Percentiles rank a stretch among this genome's conserved stretches.
phyloP scores from a whole-genome alignment of 37 sponge, comb jelly and placozoan species.

The Cliona cf. orientalis region DNA sequence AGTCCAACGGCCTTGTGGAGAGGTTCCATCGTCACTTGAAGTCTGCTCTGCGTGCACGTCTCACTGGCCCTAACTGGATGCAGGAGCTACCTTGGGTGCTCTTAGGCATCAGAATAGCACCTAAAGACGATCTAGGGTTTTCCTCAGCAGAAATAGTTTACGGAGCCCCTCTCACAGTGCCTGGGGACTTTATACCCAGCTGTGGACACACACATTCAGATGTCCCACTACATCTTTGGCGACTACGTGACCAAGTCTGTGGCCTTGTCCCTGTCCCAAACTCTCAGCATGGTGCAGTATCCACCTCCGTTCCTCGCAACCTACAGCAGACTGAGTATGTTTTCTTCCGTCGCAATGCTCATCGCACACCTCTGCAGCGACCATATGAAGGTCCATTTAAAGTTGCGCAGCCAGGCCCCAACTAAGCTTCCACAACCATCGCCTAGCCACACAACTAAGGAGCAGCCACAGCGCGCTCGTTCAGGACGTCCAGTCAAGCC shows the following conservation, averaged over 20 bases:
- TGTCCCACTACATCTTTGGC: constrained; percentile 1
- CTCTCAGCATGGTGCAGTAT: constrained; percentile 1
- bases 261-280: constrained; percentile 13
- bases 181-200: constrained; percentile 16
- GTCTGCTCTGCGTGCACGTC: constrained; percentile 7
- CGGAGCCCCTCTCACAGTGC: constrained; percentile 26
- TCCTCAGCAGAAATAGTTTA: constrained; percentile 28
- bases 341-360: constrained; percentile 31
- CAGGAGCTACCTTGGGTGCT: constrained; percentile 43
- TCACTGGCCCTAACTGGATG: constrained; percentile 35
- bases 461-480: too few relatives aligned
- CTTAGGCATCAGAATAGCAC: constrained; percentile 29
- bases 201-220: not conserved
- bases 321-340: constrained; percentile 24
- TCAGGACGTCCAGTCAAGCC: too few relatives aligned
- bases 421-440: too few relatives aligned
- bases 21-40: constrained; percentile 45
- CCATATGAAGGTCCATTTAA: constrained; percentile 37
- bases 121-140: constrained; percentile 37
- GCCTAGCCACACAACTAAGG: too few relatives aligned
- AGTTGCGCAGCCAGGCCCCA: too few relatives aligned
- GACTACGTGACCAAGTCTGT: constrained; percentile 9
- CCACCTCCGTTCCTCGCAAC: constrained; percentile 7
- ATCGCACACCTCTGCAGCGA: constrained; percentile 26
- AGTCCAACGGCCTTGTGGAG: constrained; percentile 39